Evolutionary conservation across 2,797 vertebrate species (phyloP), one percentile per base, ranked within the genome.

Genomic region (Chaunax sp.): DNA sequence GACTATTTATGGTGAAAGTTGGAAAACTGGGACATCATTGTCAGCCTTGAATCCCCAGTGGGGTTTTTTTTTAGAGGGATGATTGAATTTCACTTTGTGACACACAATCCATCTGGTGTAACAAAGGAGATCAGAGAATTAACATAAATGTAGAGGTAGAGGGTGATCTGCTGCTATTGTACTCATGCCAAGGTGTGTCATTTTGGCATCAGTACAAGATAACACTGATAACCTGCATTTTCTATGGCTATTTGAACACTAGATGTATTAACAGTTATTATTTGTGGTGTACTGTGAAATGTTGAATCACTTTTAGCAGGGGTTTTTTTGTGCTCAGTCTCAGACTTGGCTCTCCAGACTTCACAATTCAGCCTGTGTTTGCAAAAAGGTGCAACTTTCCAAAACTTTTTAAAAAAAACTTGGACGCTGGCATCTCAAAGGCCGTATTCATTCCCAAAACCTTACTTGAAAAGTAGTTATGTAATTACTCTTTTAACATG

Each of bases 401-500:
- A 72, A 75, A 44, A 38, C 49, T 35, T 54, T 15, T 4, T 14
- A 15, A 41, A 25, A 73, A 59, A 61, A 74, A 35, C 5, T 0
- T 41, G 14, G 18, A 47, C 18, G 37, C 55, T 60, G 60, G 59
- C 57, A 38, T 30, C 41, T 63, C 18, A 7, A 57, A 44, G 1
- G 5, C 22, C 12, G 23, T 37, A 44, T 53, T 72, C 25, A 59
- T 43, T 38, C 41, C 12, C 14, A 43, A 57, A 77, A 74, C 65
- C 47, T 25, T 65, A 69, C 52, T 20, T 22, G 25, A 71, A 70
- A 71, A 54, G 68, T 51, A 62, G 57, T 85, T 58, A 37, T 54
- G n/a, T 53, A 76, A 73, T 84, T 60, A 69, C 16, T 33, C 75
- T 79, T 81, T 81, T 76, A 84, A 82, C 70, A 72, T 64, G 67